A percentile compares a stretch with the other conserved stretches of the same genome.
Evolutionary conservation across 2,113 vertebrate genomes (phyloP).

Genomic region (Murina feae): DNA sequence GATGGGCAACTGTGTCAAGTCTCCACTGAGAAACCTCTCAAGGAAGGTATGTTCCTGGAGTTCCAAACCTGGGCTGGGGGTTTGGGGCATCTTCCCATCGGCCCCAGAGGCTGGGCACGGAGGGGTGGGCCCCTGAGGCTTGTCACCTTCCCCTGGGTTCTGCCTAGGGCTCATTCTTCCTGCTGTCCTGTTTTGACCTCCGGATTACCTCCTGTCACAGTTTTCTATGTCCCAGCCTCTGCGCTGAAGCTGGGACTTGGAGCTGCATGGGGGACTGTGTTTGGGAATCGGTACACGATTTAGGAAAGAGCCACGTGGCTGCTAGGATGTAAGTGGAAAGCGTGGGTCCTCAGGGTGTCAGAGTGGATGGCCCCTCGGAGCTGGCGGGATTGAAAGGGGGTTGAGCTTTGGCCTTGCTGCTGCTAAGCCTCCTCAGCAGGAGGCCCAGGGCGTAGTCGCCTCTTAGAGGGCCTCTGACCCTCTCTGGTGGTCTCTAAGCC

Average conservation of each 20-base stretch:
- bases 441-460: neutral
- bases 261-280: neutral
- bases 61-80: conserved; percentile 16
- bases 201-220: neutral
- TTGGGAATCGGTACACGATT: neutral
- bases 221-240: neutral
- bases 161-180: no score
- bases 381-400: neutral
- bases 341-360: neutral
- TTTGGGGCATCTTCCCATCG: neutral
- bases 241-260: neutral
- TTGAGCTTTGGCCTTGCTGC: neutral
- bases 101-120: neutral
- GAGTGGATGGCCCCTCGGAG: neutral
- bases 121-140: neutral
- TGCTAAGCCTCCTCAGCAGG: neutral
- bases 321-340: neutral
- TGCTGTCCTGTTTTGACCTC: neutral
- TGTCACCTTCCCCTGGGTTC: neutral
- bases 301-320: neutral
- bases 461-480: neutral
- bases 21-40: conserved; percentile 93
- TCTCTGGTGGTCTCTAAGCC: neutral
- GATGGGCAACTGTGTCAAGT: conserved; percentile 99
- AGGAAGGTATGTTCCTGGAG: conserved; percentile 92